A percentile compares a stretch with the other conserved stretches of the same genome.
Conservation (phyloP, 2,797 vertebrate genomes). For the Falco peregrinus region DNA sequence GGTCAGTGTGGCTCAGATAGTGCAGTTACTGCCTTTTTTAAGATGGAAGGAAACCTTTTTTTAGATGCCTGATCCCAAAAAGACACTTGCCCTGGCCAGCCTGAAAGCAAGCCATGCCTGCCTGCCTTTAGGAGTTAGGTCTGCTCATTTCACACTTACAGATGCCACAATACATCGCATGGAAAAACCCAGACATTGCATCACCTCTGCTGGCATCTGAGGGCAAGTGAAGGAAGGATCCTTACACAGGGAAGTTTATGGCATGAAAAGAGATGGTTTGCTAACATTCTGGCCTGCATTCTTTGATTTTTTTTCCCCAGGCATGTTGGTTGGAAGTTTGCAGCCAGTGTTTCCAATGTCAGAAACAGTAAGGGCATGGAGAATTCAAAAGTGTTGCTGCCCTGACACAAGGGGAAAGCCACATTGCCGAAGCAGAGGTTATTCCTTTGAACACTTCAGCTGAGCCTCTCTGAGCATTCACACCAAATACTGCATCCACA, state of each 20-base stretch:
- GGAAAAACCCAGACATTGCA: neutral
- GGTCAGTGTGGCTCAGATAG: neutral
- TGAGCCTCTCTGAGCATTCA: neutral
- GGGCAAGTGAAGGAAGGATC: neutral
- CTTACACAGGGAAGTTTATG: neutral
- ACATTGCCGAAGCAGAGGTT: neutral
- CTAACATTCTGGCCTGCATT: neutral
- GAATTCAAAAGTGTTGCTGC: neutral
- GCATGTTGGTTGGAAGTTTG: neutral
- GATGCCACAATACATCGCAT: rapidly evolving
- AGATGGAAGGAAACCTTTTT: neutral
- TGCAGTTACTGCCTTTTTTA: neutral
- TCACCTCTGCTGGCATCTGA: neutral
- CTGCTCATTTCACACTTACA: neutral
- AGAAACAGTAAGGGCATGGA: neutral
- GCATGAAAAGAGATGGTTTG: neutral
- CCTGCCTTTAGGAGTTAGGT: neutral
- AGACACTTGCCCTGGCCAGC: neutral
- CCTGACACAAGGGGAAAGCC: neutral
- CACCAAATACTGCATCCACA: rapidly evolving
- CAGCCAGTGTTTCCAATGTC: neutral
- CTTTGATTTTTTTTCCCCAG: neutral
- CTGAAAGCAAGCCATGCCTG: neutral
- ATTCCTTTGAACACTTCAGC: neutral
- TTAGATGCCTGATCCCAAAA: neutral